Base-by-base conservation (phyloP, 2,888 invertebrate genomes). In the Andrena fulva region DNA sequence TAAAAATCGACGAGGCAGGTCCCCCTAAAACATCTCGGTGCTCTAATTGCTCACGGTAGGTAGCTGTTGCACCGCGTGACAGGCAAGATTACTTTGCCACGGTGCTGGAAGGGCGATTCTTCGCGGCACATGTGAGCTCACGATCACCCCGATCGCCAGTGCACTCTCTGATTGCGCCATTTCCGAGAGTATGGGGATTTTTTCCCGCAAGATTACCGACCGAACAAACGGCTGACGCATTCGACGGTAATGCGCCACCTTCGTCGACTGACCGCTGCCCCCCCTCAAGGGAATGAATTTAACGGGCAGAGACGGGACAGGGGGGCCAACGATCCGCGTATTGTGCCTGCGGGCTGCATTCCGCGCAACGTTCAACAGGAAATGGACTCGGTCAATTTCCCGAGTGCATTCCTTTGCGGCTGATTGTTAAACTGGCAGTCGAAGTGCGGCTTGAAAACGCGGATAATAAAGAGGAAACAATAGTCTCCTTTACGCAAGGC, bases 361-460 rank as follows among this genome's bases (percentile, higher is more conserved):
- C 80, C 75, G 20, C 63, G 73, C 72, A 67, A 50, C 64, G 71
- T 79, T 68, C 69, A 68, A 74, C 59, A 76, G 77, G 80, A 84
- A 88, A 82, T 84, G 79, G 80, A 78, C 77, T 62, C 56, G 84
- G 80, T 88, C 86, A 88, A 90, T 91, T 90, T 90, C 87, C 90
- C 88, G 50, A 66, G 84, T 87, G 88, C 85, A 89, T 90, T 90
- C 85, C 75, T 66, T 76, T 29, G 76, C 70, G 75, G 56, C 27
- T 69, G 62, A 71, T 80, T 24, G 66, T 59, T 67, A 27, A 75
- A 75, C 63, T 7, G 27, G 3, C 50, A 16, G 5, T n/a, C 2
- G 31, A 12, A 59, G 42, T 48, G 24, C 48, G 8, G 10, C 2
- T 48, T 24, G 48, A 27, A 29, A 60, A 12, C 24, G 56, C 7